These are phyloP conservation scores for Otis tarda DNA, from an alignment of 2,113 vertebrate species.

Conservation along the genomic window DNA sequence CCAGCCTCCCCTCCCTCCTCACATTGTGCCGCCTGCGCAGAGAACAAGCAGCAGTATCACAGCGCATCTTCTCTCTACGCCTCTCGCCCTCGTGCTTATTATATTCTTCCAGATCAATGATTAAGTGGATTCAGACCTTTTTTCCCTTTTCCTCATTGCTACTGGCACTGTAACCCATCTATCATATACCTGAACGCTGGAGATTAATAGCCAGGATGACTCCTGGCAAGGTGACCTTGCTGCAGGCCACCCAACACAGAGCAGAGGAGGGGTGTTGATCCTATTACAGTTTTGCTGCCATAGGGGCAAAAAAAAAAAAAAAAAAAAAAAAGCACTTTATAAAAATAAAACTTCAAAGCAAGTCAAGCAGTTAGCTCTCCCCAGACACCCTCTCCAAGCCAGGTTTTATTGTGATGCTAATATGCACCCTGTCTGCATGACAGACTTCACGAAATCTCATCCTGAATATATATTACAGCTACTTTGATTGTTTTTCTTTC, in stretches of 20 bases:
- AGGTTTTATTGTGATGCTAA: not conserved
- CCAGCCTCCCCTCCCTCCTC: not conserved
- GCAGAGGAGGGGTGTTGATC: not conserved
- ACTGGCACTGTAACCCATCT: not conserved
- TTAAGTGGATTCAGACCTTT: not conserved
- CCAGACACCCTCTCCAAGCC: not conserved
- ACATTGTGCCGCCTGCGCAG: not conserved
- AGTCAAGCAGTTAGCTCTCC: not conserved
- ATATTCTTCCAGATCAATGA: not conserved
- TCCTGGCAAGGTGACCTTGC: not conserved
- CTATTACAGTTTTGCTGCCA: not conserved
- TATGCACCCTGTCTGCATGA: not conserved
- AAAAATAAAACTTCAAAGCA: constrained; percentile 11
- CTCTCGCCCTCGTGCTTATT: not conserved
- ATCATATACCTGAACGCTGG: not conserved
- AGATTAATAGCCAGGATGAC: not conserved
- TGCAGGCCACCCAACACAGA: not conserved
- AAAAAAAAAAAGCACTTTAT: not conserved
- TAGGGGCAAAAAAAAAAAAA: not conserved
- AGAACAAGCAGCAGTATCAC: rapidly evolving
- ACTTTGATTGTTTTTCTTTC: not conserved
- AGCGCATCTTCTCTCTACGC: not conserved
- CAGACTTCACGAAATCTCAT: not conserved
- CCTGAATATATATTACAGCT: not conserved
- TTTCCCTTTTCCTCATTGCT: not conserved